These are phyloP conservation scores for Falco peregrinus DNA, from an alignment of 2,797 vertebrate species.

Conservation along the genomic window DNA sequence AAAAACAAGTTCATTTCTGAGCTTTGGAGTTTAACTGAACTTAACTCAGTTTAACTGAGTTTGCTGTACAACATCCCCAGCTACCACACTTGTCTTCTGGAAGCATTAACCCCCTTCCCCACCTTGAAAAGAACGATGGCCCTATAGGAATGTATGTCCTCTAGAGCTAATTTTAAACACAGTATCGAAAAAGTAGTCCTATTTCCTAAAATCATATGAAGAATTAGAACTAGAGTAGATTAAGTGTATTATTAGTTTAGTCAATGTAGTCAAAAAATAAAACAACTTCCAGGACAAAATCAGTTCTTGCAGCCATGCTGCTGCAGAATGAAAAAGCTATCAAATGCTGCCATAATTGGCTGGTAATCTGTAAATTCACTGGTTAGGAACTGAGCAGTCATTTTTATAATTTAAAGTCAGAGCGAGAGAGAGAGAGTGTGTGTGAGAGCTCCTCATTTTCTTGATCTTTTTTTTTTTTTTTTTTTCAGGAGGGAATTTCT, in stretches of 20 bases:
- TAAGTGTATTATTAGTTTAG: not conserved
- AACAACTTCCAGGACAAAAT: not conserved
- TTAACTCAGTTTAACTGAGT: not conserved
- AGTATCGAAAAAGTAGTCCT: not conserved
- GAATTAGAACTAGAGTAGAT: not conserved
- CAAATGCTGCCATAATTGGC: not conserved
- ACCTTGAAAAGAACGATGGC: not conserved
- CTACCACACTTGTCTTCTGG: not conserved
- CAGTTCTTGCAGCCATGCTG: not conserved
- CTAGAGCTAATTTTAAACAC: not conserved
- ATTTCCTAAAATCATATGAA: not conserved
- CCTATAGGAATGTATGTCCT: not conserved
- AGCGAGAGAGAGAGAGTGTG: accelerated
- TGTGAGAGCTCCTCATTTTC: not conserved
- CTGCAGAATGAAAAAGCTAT: not conserved
- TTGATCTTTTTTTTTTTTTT: not conserved
- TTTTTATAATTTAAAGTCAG: not conserved
- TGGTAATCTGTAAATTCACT: not conserved
- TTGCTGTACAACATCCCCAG: not conserved
- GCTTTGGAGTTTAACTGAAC: not conserved
- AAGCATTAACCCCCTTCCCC: not conserved
- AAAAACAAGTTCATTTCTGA: not conserved
- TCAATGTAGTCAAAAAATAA: not conserved
- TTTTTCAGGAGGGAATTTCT: not conserved
- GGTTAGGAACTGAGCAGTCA: not conserved